Percentiles rank a stretch among this genome's conserved stretches.
phyloP scores from a whole-genome alignment of 53 echinoderm and acorn worm genomes.

The Stichopus horrens region DNA sequence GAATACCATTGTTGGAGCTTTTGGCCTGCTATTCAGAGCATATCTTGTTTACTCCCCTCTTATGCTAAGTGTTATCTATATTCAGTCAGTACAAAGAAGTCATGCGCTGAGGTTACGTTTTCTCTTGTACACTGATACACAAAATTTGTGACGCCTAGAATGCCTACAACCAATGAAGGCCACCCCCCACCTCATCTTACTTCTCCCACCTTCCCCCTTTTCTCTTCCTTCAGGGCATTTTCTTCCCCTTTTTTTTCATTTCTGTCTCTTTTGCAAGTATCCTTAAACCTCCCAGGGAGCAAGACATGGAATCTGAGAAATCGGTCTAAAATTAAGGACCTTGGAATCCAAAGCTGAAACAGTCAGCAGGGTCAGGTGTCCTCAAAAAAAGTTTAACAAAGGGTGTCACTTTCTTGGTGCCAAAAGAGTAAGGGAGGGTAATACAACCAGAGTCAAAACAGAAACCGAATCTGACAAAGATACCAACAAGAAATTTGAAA shows the following conservation, averaged over 20 bases:
- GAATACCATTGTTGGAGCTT: too few species aligned
- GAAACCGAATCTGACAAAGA: slow-evolving; percentile 7
- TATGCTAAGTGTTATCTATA: too few species aligned
- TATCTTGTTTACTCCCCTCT: too few species aligned
- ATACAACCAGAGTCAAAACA: neutral
- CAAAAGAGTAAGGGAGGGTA: neutral
- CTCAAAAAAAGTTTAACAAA: neutral
- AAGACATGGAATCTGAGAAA: neutral
- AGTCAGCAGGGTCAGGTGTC: slow-evolving; percentile 8
- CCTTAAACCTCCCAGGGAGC: slow-evolving; percentile 3
- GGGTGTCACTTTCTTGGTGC: slow-evolving; percentile 21
- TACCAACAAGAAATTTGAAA: neutral
- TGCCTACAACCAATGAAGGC: too few species aligned
- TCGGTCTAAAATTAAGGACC: slow-evolving; percentile 6
- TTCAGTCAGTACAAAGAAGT: too few species aligned
- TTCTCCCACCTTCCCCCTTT: neutral
- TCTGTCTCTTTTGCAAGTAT: too few species aligned
- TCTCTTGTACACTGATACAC: too few species aligned
- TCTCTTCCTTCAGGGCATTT: slow-evolving; percentile 4
- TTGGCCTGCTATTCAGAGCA: too few species aligned
- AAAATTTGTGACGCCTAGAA: too few species aligned
- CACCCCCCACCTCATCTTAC: too few species aligned
- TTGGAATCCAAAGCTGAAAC: neutral
- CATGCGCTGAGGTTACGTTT: too few species aligned
- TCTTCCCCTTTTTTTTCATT: too few species aligned